Evolutionary conservation across 2,797 vertebrate species (phyloP).

Genomic region (Anguilla marmorata): DNA sequence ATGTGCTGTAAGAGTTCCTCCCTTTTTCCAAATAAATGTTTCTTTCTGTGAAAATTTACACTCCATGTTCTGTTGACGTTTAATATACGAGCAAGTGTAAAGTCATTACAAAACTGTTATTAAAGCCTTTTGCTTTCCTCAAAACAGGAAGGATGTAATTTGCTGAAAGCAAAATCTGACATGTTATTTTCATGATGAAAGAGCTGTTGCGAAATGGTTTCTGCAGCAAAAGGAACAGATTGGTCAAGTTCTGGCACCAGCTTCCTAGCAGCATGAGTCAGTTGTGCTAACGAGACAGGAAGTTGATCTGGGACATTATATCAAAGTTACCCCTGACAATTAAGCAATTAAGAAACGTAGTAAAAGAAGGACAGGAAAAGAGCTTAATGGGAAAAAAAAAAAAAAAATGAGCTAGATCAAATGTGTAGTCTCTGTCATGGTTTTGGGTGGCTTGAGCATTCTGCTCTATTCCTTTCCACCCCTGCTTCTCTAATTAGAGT

Average conservation of each 20-base stretch:
- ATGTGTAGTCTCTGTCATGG: background rate
- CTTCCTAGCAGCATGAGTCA: background rate
- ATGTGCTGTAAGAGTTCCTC: background rate
- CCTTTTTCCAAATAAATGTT: background rate
- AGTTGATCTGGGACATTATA: background rate
- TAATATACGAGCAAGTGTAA: background rate
- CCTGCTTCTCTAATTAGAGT: no score
- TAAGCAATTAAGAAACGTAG: background rate
- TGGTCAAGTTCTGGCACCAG: conserved; percentile 39
- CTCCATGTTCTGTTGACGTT: background rate
- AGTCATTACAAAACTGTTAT: background rate
- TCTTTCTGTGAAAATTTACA: background rate
- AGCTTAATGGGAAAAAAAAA: background rate
- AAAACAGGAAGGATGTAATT: conserved; percentile 29
- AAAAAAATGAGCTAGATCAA: background rate
- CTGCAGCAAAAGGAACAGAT: conserved; percentile 32
- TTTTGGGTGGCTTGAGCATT: no score
- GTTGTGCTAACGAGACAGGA: conserved; percentile 18
- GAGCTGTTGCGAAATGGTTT: conserved; percentile 38
- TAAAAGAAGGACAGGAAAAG: background rate
- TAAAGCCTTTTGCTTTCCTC: conserved; percentile 17
- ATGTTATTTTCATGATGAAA: conserved; percentile 42
- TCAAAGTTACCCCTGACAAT: background rate
- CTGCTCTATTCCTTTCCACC: no score
- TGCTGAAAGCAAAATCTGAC: conserved; percentile 32